phyloP scores from a whole-genome alignment of 1,140 invertebrate species.

The Eumeta japonica region DNA sequence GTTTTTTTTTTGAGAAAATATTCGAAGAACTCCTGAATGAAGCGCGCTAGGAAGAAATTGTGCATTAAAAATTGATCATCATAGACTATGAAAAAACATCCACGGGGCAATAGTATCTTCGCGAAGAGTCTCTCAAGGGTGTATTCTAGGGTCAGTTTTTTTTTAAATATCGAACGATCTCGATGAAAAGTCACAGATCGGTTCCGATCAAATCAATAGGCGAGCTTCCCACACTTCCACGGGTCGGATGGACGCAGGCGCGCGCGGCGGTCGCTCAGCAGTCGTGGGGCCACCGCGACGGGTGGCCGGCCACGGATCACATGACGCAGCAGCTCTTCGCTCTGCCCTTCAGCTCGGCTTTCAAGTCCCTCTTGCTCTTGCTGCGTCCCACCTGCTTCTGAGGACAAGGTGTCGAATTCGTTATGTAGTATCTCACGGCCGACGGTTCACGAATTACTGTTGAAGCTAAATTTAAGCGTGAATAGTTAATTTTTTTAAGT shows the following conservation, averaged over 20 bases:
- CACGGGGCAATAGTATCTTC: constrained; percentile 6
- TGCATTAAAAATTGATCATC: too few species aligned
- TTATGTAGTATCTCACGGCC: too few species aligned
- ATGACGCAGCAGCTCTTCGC: constrained; percentile 60
- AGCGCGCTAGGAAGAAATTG: too few species aligned
- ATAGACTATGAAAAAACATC: too few species aligned
- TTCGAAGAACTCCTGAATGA: too few species aligned
- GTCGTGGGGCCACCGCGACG: constrained; percentile 52
- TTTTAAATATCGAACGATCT: background rate
- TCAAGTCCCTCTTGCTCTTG: constrained; percentile 60
- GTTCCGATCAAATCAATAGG: constrained; percentile 7
- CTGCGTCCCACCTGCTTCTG: constrained; percentile 53
- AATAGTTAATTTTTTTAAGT: too few species aligned
- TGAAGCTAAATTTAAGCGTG: too few species aligned
- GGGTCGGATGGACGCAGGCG: background rate
- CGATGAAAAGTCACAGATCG: background rate
- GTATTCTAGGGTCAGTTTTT: constrained; percentile 19
- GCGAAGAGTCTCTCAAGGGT: constrained; percentile 23
- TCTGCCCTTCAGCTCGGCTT: constrained; percentile 58
- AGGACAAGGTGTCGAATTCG: background rate
- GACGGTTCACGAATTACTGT: too few species aligned
- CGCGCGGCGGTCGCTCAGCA: constrained; percentile 42
- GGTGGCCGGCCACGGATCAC: constrained; percentile 59
- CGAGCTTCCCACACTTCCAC: background rate
- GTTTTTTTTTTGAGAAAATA: too few species aligned